Base-by-base conservation (phyloP, 1,140 invertebrate genomes). In the Macrostomum lignano region DNA sequence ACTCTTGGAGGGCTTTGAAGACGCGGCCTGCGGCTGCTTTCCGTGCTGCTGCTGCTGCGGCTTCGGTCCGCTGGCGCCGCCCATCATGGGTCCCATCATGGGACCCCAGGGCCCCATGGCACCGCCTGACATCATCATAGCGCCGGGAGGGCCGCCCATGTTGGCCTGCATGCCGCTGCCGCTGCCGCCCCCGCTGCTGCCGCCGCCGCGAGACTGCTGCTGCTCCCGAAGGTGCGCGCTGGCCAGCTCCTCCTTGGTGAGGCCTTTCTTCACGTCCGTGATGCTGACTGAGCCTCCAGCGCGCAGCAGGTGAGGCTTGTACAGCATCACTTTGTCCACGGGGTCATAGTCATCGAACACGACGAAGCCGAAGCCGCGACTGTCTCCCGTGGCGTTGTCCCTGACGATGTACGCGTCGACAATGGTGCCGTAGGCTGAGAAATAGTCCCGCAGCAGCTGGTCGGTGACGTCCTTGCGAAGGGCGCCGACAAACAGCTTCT, bases 141-240 rank as follows among this genome's bases (percentile, higher is more conserved):
- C n/a, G n/a, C n/a, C n/a, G n/a, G n/a, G n/a, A n/a, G n/a, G n/a
- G n/a, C n/a, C n/a, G n/a, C n/a, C n/a, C n/a, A n/a, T n/a, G n/a
- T n/a, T n/a, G n/a, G n/a, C n/a, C n/a, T n/a, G n/a, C n/a, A n/a
- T n/a, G n/a, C n/a, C n/a, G n/a, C n/a, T n/a, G n/a, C n/a, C n/a
- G n/a, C n/a, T n/a, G n/a, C n/a, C n/a, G n/a, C n/a, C n/a, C n/a
- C n/a, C n/a, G 21, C 48, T 54, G 13, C 49, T 23, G 1, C 49
- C 51, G 7, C 38, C 38, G 23, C 31, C 17, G 21, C n/a, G 33
- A 39, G 11, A 39, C 13, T 21, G 22, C 23, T 13, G 31, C 33
- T 5, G 17, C 25, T 6, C 13, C 21, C n/a, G 13, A 6, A 7
- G 21, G 20, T 4, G 3, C 10, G 82, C 82, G n/a, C 33, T 5